phyloP scores from a whole-genome alignment of 2,888 invertebrate genomes.

The Scelioninae gen. 1 region DNA sequence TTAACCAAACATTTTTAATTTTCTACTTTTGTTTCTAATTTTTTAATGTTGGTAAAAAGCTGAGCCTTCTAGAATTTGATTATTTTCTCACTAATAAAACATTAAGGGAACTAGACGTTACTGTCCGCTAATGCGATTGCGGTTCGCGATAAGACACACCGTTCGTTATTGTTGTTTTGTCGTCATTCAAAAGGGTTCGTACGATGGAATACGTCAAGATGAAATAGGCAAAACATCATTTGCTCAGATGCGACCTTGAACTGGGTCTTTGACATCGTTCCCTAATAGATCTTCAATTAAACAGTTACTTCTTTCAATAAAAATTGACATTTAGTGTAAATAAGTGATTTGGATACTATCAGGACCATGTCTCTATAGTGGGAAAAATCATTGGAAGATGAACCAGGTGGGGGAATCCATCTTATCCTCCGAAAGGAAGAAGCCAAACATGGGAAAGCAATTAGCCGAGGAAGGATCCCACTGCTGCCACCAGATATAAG shows the following conservation, averaged over 20 bases:
- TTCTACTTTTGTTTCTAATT: too few species aligned
- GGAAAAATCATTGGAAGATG: slow-evolving; percentile 33
- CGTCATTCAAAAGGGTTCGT: slow-evolving; percentile 53
- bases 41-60: too few species aligned
- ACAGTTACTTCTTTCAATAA: slow-evolving; percentile 3
- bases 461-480: slow-evolving; percentile 81
- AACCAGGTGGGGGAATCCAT: slow-evolving; percentile 61
- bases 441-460: slow-evolving; percentile 84
- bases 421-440: slow-evolving; percentile 81
- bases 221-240: slow-evolving; percentile 25
- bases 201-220: slow-evolving; percentile 42
- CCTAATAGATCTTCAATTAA: too few species aligned
- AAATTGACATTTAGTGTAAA: slow-evolving; percentile 32
- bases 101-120: slow-evolving; percentile 78
- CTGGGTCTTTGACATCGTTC: background rate
- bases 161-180: slow-evolving; percentile 80
- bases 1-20: too few species aligned
- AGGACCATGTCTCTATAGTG: too few species aligned
- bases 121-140: slow-evolving; percentile 82
- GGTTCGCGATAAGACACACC: slow-evolving; percentile 80
- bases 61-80: slow-evolving; percentile 30
- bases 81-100: slow-evolving; percentile 80
- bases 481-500: slow-evolving; percentile 81
- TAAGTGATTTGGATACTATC: slow-evolving; percentile 10
- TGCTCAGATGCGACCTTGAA: slow-evolving; percentile 33